Conservation (phyloP, 53 echinoderm and acorn worm genomes). For the Echinometra lucunter region DNA sequence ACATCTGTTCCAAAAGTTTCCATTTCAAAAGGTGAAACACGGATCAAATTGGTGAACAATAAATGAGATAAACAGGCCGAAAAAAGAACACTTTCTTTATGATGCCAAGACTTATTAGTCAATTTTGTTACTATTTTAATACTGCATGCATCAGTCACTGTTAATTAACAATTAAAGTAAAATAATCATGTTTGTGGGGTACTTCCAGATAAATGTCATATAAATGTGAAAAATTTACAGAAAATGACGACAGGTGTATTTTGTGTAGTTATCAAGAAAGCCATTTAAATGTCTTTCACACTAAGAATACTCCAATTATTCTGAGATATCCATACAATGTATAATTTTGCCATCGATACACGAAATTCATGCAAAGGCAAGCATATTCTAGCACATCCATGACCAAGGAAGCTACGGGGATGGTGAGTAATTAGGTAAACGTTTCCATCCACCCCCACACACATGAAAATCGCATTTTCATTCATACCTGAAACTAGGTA, state of each 20-base stretch:
- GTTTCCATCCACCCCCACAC: background rate
- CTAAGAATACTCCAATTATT: background rate
- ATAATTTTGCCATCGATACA: background rate
- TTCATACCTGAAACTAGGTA: background rate
- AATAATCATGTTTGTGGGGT: background rate
- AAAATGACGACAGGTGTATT: background rate
- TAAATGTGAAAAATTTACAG: no score
- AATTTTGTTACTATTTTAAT: background rate
- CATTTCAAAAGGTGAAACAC: slow-evolving; percentile 8
- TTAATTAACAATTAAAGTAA: background rate
- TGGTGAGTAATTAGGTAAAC: background rate
- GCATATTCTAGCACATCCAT: background rate
- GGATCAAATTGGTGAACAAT: slow-evolving; percentile 3
- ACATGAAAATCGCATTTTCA: background rate
- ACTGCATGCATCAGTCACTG: background rate
- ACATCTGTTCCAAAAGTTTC: slow-evolving; percentile 63
- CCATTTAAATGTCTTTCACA: background rate
- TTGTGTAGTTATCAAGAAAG: background rate
- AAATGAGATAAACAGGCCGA: background rate
- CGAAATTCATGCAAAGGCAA: background rate
- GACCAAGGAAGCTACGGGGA: background rate
- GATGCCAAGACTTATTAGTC: background rate
- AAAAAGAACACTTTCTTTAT: background rate
- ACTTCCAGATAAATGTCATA: no score
- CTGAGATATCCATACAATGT: background rate